phyloP scores from a whole-genome alignment of 2,113 vertebrate genomes.

The Numida meleagris region DNA sequence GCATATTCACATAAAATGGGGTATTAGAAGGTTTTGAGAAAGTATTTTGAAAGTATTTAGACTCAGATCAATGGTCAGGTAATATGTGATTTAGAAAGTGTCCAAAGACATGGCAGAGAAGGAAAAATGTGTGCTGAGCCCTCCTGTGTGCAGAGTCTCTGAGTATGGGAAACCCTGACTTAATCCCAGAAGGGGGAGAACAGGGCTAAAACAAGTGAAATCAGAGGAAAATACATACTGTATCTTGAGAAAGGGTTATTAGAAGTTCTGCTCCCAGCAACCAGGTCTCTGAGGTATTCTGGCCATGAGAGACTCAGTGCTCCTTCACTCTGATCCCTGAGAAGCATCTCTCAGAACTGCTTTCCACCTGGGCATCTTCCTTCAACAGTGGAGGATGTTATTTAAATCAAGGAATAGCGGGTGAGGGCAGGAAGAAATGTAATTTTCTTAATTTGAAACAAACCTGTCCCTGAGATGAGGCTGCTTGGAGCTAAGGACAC shows the following conservation, averaged over 20 bases:
- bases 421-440: neutral
- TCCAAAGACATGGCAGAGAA: neutral
- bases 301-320: rapidly evolving
- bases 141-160: neutral
- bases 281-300: neutral
- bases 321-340: neutral
- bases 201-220: neutral
- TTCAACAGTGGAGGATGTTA: neutral
- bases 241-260: neutral
- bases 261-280: neutral
- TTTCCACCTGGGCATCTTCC: neutral
- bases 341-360: neutral
- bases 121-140: neutral
- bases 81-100: neutral
- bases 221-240: neutral
- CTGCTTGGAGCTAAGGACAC: neutral
- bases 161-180: neutral
- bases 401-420: neutral
- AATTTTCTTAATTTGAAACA: constrained; percentile 3
- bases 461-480: neutral
- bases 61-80: neutral
- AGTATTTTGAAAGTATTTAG: no score
- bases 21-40: neutral
- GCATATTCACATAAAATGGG: neutral
- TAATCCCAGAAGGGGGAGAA: neutral